Percentiles rank a stretch among this genome's conserved stretches.
Conservation (phyloP, 2,888 invertebrate genomes). For the Venustoraphidia nigricollis region DNA sequence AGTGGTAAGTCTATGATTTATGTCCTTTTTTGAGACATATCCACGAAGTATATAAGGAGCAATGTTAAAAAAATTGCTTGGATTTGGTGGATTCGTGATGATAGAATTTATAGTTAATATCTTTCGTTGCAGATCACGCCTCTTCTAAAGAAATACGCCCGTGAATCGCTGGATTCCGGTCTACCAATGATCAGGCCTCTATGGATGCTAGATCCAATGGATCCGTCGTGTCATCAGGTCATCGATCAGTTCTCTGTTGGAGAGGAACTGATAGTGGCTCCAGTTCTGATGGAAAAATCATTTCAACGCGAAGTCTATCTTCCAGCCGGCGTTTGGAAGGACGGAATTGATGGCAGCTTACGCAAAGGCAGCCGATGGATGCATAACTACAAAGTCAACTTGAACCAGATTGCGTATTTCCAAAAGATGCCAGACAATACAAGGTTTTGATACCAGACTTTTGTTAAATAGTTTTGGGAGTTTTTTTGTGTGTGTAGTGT, state of each 20-base stretch:
- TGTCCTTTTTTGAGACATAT: neutral
- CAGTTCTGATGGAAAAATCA: slow-evolving; percentile 55
- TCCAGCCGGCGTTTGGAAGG: slow-evolving; percentile 85
- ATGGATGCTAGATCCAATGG: slow-evolving; percentile 77
- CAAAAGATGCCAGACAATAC: slow-evolving; percentile 73
- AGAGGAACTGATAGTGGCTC: slow-evolving; percentile 80
- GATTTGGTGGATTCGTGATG: too few species aligned
- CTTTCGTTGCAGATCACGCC: slow-evolving; percentile 45
- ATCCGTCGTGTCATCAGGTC: slow-evolving; percentile 58
- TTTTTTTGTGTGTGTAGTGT: too few species aligned
- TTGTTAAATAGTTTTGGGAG: too few species aligned
- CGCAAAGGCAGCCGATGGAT: slow-evolving; percentile 84
- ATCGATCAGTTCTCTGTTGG: slow-evolving; percentile 82
- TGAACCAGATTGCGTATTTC: slow-evolving; percentile 69
- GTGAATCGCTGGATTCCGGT: slow-evolving; percentile 66
- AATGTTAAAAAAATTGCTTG: too few species aligned
- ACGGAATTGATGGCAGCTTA: slow-evolving; percentile 73
- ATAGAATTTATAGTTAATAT: slow-evolving; percentile 1
- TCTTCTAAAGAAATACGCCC: slow-evolving; percentile 57
- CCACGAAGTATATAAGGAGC: neutral
- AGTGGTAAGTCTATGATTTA: slow-evolving; percentile 33
- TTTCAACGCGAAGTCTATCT: slow-evolving; percentile 71
- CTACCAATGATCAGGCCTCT: slow-evolving; percentile 73
- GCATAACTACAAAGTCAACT: slow-evolving; percentile 68
- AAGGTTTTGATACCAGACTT: slow-evolving; percentile 37